Evolutionary conservation across 2,113 vertebrate species (phyloP).

Genomic region (Pao palembangensis): DNA sequence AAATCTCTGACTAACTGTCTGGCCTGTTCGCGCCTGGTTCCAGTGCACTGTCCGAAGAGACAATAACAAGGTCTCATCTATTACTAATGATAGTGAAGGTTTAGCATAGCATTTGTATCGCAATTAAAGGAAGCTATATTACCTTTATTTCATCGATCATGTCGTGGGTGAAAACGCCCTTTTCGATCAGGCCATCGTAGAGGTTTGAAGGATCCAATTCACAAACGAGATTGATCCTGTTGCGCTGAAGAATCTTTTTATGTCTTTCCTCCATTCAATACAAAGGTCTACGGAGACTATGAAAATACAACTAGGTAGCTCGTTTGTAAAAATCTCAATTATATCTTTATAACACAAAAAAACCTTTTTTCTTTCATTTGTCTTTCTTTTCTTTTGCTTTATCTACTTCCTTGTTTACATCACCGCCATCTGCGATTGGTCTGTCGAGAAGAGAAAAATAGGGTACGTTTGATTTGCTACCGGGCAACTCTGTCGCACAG

Average conservation of each 20-base stretch:
- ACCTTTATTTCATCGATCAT: constrained; percentile 94
- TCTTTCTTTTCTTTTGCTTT: constrained; percentile 7
- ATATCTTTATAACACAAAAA: not conserved
- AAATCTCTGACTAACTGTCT: constrained; percentile 83
- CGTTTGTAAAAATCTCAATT: no score
- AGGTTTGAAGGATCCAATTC: constrained; percentile 73
- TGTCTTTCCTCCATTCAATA: constrained; percentile 78
- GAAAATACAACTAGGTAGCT: no score
- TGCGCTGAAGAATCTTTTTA: constrained; percentile 72
- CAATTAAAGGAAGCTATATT: not conserved
- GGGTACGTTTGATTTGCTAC: constrained; percentile 1
- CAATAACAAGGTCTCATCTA: not conserved
- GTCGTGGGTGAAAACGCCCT: constrained; percentile 79
- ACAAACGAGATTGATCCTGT: constrained; percentile 73
- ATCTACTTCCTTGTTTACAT: constrained; percentile 67
- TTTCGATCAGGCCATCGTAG: constrained; percentile 77
- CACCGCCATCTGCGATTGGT: constrained; percentile 53
- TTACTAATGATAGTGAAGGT: no score
- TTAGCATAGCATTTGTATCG: not conserved
- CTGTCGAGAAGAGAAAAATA: not conserved
- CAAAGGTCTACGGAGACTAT: not conserved
- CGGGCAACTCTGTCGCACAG: not conserved
- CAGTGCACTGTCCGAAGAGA: constrained; percentile 66
- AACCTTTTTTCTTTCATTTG: not conserved
- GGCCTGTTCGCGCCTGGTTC: constrained; percentile 81